Evolutionary conservation across 2,113 vertebrate species (phyloP), one percentile per base, ranked within the genome.

Genomic region (Noctilio leporinus): DNA sequence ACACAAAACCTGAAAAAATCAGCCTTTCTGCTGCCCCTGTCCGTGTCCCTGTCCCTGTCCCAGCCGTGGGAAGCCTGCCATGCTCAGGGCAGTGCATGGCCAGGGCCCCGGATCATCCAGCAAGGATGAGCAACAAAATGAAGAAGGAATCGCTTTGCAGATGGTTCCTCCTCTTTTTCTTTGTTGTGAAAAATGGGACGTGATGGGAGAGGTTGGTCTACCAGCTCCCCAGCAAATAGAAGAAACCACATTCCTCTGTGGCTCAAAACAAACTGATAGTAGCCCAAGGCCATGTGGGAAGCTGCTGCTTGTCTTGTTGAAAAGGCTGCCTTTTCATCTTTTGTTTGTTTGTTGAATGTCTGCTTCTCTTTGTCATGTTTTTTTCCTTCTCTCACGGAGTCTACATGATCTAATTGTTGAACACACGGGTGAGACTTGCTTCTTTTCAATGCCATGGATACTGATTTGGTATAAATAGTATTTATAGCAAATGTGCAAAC

Each of bases 11-110:
- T 17, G 75, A 94, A 84, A 86, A 86, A 86, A 72, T 35, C 67
- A 65, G 19, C 59, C n/a, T 35, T 30, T 20, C 47, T 43, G 43
- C 38, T 15, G 22, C 26, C 30, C 0, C 9, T 4, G n/a, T 10
- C 20, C 20, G 2, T 33, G 22, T 0, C 4, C 62, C 0, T 33
- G 28, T 28, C 67, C 28, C 30, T 24, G 28, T 30, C 51, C 1
- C 2, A 51, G 24, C 53, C 19, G 62, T 2, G 19, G 53, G 2
- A 5, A 2, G 7, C 0, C 0, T 1, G 28, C 7, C 55, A 19
- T n/a, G 38, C 55, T 55, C 9, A 4, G 0, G 20, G 3, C 14
- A 22, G 24, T 24, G 26, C 47, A 10, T 43, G 57, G 4, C 24
- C 24, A 0, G 70, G 64, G 55, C 70, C 80, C 3, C 5, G 35